Percentiles rank a stretch among this genome's conserved stretches.
Conservation (phyloP, 2,113 vertebrate species). For the Tinamus guttatus region DNA sequence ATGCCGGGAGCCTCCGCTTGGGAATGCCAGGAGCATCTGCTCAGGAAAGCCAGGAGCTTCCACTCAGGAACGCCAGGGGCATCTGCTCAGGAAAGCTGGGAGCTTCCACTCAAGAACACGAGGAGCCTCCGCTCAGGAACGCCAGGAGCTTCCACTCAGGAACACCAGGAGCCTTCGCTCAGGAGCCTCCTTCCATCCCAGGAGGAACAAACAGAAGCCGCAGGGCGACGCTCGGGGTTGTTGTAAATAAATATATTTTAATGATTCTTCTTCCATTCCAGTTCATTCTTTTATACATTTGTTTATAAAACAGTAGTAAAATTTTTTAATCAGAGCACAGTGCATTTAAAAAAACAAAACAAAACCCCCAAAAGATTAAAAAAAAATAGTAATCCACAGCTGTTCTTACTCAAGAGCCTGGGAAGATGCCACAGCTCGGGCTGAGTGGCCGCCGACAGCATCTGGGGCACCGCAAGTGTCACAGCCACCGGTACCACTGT, state of each 20-base stretch:
- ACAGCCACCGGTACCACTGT: too few species aligned
- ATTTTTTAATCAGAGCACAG: slow-evolving; percentile 72
- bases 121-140: too few species aligned
- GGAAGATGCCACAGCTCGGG: neutral
- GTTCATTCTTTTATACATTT: slow-evolving; percentile 77
- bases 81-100: too few species aligned
- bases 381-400: slow-evolving; percentile 36
- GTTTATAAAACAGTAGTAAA: slow-evolving; percentile 80
- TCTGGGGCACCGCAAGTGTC: too few species aligned
- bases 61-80: too few species aligned
- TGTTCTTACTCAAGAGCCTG: neutral
- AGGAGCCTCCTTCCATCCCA: neutral
- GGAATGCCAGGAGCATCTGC: too few species aligned
- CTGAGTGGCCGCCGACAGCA: neutral
- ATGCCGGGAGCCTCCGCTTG: too few species aligned
- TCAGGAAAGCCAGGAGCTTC: too few species aligned
- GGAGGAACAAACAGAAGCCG: neutral
- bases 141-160: neutral
- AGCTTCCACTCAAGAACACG: too few species aligned
- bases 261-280: slow-evolving; percentile 74
- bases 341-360: slow-evolving; percentile 66
- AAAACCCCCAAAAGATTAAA: slow-evolving; percentile 48
- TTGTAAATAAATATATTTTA: slow-evolving; percentile 80
- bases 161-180: too few species aligned
- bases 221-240: neutral